These are phyloP conservation scores for Cyanistes caeruleus DNA, from an alignment of 2,113 vertebrate species.

Conservation along the genomic window DNA sequence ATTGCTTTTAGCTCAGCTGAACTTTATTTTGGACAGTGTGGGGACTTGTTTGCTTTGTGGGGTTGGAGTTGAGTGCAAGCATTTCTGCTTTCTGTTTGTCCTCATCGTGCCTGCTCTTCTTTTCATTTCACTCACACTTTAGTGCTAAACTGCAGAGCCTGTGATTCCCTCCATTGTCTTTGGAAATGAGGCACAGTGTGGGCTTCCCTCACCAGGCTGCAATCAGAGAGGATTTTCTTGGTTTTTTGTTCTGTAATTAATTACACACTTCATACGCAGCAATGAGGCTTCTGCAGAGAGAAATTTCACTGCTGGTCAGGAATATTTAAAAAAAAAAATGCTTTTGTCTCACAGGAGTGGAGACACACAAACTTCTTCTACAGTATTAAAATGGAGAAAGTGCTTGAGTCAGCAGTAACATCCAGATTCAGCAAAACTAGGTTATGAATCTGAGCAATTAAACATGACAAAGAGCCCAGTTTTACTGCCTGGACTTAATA, in stretches of 20 bases:
- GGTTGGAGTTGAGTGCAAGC: neutral
- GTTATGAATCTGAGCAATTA: constrained; percentile 77
- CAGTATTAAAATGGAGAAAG: constrained; percentile 19
- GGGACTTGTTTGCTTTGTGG: neutral
- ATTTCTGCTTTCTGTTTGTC: neutral
- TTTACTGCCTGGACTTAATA: constrained; percentile 64
- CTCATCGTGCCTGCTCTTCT: neutral
- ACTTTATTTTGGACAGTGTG: neutral
- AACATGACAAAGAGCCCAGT: constrained; percentile 68
- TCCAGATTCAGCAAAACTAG: constrained; percentile 60
- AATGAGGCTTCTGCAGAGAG: neutral
- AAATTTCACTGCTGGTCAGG: neutral
- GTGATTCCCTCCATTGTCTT: neutral
- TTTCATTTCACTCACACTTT: neutral
- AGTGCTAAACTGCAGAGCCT: neutral
- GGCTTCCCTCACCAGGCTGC: neutral
- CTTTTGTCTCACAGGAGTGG: neutral
- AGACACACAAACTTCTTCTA: neutral
- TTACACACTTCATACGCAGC: neutral
- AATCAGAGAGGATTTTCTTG: neutral
- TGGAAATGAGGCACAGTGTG: neutral
- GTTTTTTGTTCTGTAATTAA: neutral
- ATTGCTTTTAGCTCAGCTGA: neutral
- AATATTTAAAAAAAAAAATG: neutral
- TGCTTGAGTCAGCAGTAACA: constrained; percentile 57